Percentiles rank a stretch among this genome's conserved stretches.
Conservation (phyloP, 2,113 vertebrate genomes). For the Equus quagga region DNA sequence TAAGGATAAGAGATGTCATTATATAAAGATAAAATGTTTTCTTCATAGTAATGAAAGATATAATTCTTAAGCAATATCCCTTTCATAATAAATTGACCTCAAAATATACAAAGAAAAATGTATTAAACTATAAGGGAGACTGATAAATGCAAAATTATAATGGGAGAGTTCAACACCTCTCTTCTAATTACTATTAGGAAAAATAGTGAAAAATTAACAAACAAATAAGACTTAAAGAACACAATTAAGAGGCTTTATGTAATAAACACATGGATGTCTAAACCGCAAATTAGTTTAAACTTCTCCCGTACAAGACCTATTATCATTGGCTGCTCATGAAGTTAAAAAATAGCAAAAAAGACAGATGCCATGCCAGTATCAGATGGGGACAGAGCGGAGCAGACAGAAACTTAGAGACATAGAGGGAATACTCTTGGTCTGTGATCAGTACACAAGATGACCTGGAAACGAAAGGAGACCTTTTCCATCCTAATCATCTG, state of each 20-base stretch:
- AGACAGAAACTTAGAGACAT: background rate
- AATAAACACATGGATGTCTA: background rate
- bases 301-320: background rate
- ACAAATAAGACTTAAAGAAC: background rate
- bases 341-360: background rate
- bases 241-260: background rate
- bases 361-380: background rate
- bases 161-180: background rate
- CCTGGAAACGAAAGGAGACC: background rate
- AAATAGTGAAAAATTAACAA: background rate
- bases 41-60: background rate
- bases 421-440: background rate
- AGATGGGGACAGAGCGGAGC: background rate
- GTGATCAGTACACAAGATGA: background rate
- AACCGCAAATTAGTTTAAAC: background rate
- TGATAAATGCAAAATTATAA: background rate
- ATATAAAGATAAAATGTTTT: background rate
- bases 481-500: background rate
- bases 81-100: background rate
- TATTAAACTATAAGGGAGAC: background rate
- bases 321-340: background rate
- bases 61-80: background rate
- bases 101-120: background rate
- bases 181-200: background rate
- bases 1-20: background rate